Percentiles rank a stretch among this genome's conserved stretches.
phyloP scores from a whole-genome alignment of 2,113 vertebrate species.

The Sceloporus tristichus region DNA sequence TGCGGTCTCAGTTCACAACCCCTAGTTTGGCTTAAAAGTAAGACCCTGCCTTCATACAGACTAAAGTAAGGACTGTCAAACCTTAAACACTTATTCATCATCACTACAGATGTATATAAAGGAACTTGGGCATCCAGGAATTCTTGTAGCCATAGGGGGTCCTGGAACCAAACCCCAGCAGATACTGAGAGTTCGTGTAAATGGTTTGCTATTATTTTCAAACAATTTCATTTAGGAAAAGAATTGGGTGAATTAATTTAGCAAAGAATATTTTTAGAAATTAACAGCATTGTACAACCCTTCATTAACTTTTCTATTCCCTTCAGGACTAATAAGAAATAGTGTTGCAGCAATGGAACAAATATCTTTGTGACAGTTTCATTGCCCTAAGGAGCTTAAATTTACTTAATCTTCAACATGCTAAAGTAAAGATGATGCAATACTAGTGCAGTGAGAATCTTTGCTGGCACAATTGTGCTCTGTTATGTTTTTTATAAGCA shows the following conservation, averaged over 20 bases:
- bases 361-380: background rate
- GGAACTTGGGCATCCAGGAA: no score
- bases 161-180: no score
- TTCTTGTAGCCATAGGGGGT: no score
- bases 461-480: background rate
- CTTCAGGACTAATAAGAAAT: background rate
- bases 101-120: background rate
- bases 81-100: background rate
- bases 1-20: background rate
- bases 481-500: no score
- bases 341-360: background rate
- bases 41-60: background rate
- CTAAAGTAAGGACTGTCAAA: background rate
- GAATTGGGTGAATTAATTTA: background rate
- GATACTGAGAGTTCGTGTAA: background rate
- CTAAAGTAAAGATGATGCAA: constrained; percentile 18
- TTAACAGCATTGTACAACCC: background rate
- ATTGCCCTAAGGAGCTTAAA: background rate
- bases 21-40: background rate
- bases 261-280: constrained; percentile 4
- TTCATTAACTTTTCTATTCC: constrained; percentile 17
- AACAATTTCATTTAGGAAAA: background rate
- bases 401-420: background rate
- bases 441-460: accelerated
- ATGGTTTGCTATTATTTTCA: background rate